phyloP scores from a whole-genome alignment of 2,797 vertebrate genomes.

The Lagocephalus sceleratus region DNA sequence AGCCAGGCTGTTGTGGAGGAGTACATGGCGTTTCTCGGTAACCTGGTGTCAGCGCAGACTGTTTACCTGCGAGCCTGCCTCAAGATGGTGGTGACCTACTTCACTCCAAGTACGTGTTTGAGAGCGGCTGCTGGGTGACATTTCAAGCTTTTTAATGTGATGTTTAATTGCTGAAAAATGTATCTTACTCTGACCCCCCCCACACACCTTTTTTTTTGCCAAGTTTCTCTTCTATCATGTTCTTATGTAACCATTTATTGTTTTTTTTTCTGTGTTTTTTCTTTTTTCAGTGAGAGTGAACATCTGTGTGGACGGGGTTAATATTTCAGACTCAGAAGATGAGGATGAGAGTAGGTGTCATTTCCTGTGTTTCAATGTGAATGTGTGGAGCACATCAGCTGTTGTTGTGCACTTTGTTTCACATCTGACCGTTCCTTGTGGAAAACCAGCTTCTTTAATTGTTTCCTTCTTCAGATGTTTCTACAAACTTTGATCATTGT shows the following conservation, averaged over 20 bases:
- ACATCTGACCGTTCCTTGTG: too few relatives aligned
- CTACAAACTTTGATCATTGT: constrained; percentile 84
- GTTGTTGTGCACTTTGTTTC: too few relatives aligned
- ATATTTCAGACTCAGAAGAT: constrained; percentile 93
- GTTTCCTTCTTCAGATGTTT: constrained; percentile 72
- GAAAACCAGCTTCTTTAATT: background rate
- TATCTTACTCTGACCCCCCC: background rate
- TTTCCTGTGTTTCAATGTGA: background rate
- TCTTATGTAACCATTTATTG: too few relatives aligned
- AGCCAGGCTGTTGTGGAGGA: constrained; percentile 88
- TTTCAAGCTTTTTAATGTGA: background rate
- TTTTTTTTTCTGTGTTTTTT: background rate
- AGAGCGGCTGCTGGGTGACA: background rate
- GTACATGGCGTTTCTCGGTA: constrained; percentile 90
- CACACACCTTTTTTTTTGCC: background rate
- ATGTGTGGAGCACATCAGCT: too few relatives aligned
- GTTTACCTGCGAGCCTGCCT: constrained; percentile 89
- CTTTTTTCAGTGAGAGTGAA: constrained; percentile 79
- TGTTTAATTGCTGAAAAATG: background rate
- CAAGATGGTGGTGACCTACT: constrained; percentile 85
- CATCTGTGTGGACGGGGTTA: constrained; percentile 84
- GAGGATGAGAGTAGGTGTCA: constrained; percentile 84
- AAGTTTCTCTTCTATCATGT: background rate
- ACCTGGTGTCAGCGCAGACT: constrained; percentile 95
- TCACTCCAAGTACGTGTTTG: constrained; percentile 63